These are phyloP conservation scores for Cheilinus undulatus DNA, from an alignment of 2,113 vertebrate species.

Conservation along the genomic window DNA sequence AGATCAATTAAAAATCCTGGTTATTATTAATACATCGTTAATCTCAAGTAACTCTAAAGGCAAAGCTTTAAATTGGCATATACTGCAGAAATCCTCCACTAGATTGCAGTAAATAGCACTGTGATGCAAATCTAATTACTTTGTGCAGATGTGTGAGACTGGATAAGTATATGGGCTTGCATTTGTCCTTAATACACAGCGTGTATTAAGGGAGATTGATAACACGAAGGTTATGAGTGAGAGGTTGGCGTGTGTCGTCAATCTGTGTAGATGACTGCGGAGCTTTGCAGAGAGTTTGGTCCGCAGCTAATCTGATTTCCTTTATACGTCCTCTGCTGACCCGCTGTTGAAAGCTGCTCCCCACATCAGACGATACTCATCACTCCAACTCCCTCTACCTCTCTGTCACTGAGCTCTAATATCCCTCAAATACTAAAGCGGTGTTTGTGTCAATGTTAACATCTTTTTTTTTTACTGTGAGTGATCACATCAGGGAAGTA, in stretches of 20 bases:
- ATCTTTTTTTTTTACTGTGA: not conserved
- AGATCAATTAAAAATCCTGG: not conserved
- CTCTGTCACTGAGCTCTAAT: conserved; percentile 13
- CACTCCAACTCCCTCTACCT: conserved; percentile 18
- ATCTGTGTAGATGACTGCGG: conserved; percentile 49
- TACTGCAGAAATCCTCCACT: not conserved
- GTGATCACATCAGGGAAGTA: conserved; percentile 24
- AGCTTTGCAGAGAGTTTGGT: conserved; percentile 37
- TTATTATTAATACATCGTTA: conserved; percentile 4
- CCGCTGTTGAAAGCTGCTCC: conserved; percentile 31
- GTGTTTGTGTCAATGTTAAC: conserved; percentile 28
- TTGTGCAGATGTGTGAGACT: not conserved
- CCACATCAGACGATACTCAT: conserved; percentile 36
- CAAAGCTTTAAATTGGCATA: conserved; percentile 2
- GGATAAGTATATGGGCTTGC: not conserved
- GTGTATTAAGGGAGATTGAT: conserved; percentile 25
- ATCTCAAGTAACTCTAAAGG: not conserved
- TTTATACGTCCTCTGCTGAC: conserved; percentile 51
- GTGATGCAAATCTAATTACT: not conserved
- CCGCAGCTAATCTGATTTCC: conserved; percentile 67
- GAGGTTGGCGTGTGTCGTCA: conserved; percentile 31
- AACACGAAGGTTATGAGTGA: conserved; percentile 33
- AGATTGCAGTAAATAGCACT: not conserved
- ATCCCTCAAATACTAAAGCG: conserved; percentile 1
- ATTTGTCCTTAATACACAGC: conserved; percentile 23